A percentile compares a stretch with the other conserved stretches of the same genome.
These are phyloP conservation scores for Acleris literana DNA, from an alignment of 2,888 invertebrate species.

Conservation along the genomic window DNA sequence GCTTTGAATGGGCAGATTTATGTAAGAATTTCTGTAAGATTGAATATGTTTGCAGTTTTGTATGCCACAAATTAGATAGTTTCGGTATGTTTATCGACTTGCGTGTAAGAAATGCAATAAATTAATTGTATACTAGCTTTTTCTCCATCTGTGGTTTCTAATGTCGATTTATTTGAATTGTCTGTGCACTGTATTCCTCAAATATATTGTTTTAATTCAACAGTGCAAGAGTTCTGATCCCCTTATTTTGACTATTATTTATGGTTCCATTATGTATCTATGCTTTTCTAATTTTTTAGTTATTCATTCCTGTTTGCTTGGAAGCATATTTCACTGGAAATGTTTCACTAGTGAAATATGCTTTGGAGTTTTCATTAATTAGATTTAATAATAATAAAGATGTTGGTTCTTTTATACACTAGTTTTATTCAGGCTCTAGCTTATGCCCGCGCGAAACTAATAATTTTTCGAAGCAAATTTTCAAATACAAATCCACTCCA, in stretches of 20 bases:
- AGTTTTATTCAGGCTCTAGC: conserved; percentile 3
- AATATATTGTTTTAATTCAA: no score
- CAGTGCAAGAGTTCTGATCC: no score
- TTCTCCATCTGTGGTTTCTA: neutral
- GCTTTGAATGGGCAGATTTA: no score
- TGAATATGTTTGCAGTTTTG: neutral
- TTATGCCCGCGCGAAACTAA: no score
- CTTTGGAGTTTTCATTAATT: conserved; percentile 22
- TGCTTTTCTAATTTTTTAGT: conserved; percentile 15
- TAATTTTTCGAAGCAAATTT: no score
- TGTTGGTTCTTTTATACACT: conserved; percentile 34
- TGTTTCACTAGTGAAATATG: conserved; percentile 6
- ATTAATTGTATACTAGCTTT: neutral
- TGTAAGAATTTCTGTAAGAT: no score
- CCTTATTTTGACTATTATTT: no score
- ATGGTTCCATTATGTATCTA: neutral
- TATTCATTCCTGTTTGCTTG: conserved; percentile 26
- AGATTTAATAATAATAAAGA: conserved; percentile 39
- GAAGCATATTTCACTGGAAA: conserved; percentile 8
- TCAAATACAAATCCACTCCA: no score
- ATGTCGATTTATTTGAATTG: neutral
- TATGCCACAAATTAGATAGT: conserved; percentile 8
- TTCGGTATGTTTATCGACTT: neutral
- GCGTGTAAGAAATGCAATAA: neutral
- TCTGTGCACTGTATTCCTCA: neutral